Base-by-base conservation (phyloP, 1,140 invertebrate species). In the Cydia splendana region DNA sequence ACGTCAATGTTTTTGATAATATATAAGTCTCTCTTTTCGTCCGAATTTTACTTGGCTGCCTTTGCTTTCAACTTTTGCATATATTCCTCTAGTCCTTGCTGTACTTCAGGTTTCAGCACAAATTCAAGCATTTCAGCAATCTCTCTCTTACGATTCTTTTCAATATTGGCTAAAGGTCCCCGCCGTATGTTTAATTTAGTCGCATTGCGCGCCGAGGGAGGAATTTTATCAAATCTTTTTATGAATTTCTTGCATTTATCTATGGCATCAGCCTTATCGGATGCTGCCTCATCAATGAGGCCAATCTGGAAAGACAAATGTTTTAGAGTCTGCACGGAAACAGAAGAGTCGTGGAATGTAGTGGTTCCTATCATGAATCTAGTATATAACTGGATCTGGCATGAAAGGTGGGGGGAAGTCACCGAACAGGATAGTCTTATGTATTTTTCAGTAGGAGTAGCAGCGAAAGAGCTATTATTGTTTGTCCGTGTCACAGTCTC, bases 211-310 rank as follows among this genome's bases (percentile, higher is more conserved):
- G 95, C 96, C 51, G 90, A 57, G 13, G 88, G 91, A 69, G 95
- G 88, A 78, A 96, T 95, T 78, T 93, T 95, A 30, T 93, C 88
- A 87, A 95, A 96, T 62, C 87, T 90, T 4, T 82, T 82, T 34
- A 97, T 94, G 80, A 96, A 97, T 15, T 93, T 84, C 78, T 95
- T 93, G 76, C 95, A 95, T 85, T 95, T 95, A 0, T 85, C 83
- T 4, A 97, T 88, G 0, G 95, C 95, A 71, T 96, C 95, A 38
- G 94, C 93, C 86, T 96, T 96, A 84, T 94, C 93, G 24, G 88
- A 84, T 24, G 94, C 96, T n/a, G 96, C 84, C 90, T 97, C 96
- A 93, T 98, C 97, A 7, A 98, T 94, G 0, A 98, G 85, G 12
- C 96, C 95, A 77, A 96, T 93, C 88, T 90, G 75, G 53, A 81